Evolutionary conservation across 2,888 invertebrate genomes (phyloP).

Genomic region (Sepioteuthis lessoniana): DNA sequence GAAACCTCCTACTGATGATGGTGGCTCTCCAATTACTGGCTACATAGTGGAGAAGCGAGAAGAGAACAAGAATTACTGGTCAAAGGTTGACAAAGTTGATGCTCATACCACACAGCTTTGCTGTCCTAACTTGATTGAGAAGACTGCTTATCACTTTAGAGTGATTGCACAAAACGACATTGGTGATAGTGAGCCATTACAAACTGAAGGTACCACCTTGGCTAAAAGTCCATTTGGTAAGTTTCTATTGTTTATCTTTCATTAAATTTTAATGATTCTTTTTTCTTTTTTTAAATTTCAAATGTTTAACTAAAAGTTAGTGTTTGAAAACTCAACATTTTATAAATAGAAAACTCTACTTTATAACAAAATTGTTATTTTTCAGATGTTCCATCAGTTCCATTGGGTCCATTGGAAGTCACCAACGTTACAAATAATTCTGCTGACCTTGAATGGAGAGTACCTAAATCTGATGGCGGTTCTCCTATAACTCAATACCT

Average conservation of each 20-base stretch:
- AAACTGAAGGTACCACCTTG: conserved; percentile 59
- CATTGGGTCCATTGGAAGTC: conserved; percentile 55
- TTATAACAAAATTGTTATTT: not conserved
- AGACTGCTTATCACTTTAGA: conserved; percentile 76
- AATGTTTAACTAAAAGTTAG: not conserved
- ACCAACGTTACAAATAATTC: conserved; percentile 57
- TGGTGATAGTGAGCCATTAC: conserved; percentile 79
- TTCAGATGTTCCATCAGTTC: conserved; percentile 61
- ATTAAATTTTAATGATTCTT: not conserved
- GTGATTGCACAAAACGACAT: conserved; percentile 64
- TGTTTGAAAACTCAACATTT: not conserved
- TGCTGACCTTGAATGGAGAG: conserved; percentile 65
- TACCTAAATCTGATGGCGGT: conserved; percentile 67
- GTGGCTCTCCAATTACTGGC: conserved; percentile 82
- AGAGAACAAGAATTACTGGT: conserved; percentile 77
- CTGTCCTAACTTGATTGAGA: conserved; percentile 68
- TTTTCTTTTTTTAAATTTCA: not conserved
- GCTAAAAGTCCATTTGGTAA: conserved; percentile 69
- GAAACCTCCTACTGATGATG: conserved; percentile 87
- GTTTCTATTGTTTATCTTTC: conserved; percentile 49
- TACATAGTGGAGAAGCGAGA: conserved; percentile 73
- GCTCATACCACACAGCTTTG: conserved; percentile 66
- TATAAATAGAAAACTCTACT: not conserved
- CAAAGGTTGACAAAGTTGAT: conserved; percentile 93
- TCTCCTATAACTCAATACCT: conserved; percentile 63